Conservation (phyloP, 2,113 vertebrate genomes). For the Stomatorhinus ivindoensis region DNA sequence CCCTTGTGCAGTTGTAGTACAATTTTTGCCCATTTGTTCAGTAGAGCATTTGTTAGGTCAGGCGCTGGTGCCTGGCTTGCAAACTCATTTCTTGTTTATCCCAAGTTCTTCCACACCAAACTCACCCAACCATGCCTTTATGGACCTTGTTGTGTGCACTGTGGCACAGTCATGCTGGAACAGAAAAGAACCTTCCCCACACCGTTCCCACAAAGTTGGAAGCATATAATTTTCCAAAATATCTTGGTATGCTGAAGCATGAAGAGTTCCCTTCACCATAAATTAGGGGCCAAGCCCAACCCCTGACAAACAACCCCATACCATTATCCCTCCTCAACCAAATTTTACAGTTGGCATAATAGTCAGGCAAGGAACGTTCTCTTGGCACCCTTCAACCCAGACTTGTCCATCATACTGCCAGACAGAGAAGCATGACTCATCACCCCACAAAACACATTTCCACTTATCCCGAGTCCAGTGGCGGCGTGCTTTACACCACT, state of each 20-base stretch:
- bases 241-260: too few species aligned
- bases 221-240: too few species aligned
- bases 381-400: neutral
- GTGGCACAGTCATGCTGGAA: neutral
- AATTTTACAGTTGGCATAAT: too few species aligned
- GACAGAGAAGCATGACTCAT: neutral
- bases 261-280: too few species aligned
- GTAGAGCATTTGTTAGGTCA: neutral
- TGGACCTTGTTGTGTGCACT: neutral
- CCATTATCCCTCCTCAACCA: too few species aligned
- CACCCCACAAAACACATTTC: neutral
- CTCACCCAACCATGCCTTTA: neutral
- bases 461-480: neutral
- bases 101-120: neutral
- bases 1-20: neutral
- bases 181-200: neutral
- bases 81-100: neutral
- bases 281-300: too few species aligned
- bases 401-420: neutral
- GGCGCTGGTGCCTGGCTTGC: neutral
- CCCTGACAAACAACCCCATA: too few species aligned
- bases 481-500: neutral
- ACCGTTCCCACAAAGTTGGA: neutral
- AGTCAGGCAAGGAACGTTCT: neutral
- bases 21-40: neutral